Evolutionary conservation across 2,888 invertebrate genomes (phyloP).

Genomic region (Metacarcinus magister): DNA sequence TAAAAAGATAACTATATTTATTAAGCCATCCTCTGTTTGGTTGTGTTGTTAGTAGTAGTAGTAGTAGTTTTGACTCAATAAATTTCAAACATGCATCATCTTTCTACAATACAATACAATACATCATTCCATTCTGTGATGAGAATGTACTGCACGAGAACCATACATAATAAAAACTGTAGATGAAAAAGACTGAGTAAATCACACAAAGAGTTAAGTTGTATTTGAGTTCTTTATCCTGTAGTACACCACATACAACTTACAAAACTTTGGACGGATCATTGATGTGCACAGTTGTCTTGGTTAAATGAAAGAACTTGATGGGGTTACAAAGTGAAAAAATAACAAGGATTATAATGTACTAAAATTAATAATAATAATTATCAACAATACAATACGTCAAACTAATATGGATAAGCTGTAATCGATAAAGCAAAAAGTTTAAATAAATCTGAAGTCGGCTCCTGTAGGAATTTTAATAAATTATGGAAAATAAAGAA

Average conservation of each 20-base stretch:
- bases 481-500: too few relatives aligned
- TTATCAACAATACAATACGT: neutral
- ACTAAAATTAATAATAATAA: neutral
- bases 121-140: neutral
- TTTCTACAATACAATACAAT: neutral
- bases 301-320: neutral
- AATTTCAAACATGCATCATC: neutral
- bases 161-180: neutral
- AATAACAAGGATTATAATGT: neutral
- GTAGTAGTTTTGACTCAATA: neutral
- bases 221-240: neutral
- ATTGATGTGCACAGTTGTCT: neutral
- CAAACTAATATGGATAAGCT: neutral
- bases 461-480: neutral
- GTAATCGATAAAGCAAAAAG: neutral
- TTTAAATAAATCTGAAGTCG: neutral
- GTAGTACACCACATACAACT: conserved; percentile 10
- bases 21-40: too few relatives aligned
- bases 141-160: neutral
- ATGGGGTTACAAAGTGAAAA: neutral
- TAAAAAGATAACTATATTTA: too few relatives aligned
- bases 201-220: neutral
- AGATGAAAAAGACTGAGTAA: neutral
- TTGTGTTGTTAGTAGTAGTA: too few relatives aligned
- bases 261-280: conserved; percentile 46